These are phyloP conservation scores for Clavelina lepadiformis DNA, from an alignment of 23 tunicate genomes.

Conservation along the genomic window DNA sequence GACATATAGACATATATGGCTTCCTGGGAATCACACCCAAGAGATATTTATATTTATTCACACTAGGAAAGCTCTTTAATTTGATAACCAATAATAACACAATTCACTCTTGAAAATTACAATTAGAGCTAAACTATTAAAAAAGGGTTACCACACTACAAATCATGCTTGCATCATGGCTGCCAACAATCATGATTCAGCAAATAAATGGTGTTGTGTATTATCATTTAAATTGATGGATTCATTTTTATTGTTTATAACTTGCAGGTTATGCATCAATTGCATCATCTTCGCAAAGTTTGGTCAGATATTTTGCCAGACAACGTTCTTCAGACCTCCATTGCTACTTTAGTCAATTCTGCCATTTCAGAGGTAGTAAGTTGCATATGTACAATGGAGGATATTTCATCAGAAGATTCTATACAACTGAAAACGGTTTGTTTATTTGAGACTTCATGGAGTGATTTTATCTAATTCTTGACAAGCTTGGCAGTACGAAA, in stretches of 20 bases:
- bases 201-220: not conserved
- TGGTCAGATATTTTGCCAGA: conserved; percentile 60
- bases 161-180: not conserved
- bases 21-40: no score
- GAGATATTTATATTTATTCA: no score
- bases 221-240: not conserved
- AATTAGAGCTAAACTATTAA: no score
- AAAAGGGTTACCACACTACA: not conserved
- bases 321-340: conserved; percentile 14
- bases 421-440: conserved; percentile 44
- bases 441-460: not conserved
- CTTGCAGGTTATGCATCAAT: conserved; percentile 52
- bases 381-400: conserved; percentile 69
- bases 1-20: no score
- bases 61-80: no score
- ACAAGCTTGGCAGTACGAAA: no score
- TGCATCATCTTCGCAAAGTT: conserved; percentile 60
- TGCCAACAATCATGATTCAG: not conserved
- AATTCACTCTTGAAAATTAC: no score
- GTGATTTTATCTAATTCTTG: no score
- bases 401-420: conserved; percentile 71
- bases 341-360: conserved; percentile 46
- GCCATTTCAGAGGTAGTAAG: conserved; percentile 30
- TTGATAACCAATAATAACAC: no score
- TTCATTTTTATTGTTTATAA: no score